Evolutionary conservation across 1,140 invertebrate species (phyloP).

Genomic region (Lepidostoma basale): DNA sequence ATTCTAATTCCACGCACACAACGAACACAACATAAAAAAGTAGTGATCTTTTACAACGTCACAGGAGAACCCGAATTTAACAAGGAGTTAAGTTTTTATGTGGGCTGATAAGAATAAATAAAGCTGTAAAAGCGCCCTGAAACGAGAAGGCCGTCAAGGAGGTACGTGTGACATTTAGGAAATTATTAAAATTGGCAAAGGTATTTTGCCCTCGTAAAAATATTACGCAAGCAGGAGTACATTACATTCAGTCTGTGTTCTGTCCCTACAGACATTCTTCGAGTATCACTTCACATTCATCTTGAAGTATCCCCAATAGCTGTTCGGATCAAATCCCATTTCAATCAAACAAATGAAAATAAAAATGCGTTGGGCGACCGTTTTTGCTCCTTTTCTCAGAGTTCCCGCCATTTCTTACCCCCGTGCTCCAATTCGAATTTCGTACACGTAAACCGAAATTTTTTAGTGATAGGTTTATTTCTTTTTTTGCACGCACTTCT

Average conservation of each 20-base stretch:
- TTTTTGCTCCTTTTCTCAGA: constrained; percentile 4
- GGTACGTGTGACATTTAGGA: constrained; percentile 6
- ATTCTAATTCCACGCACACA: not conserved
- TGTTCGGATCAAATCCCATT: constrained; percentile 38
- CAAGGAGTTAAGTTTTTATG: constrained; percentile 8
- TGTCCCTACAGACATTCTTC: not conserved
- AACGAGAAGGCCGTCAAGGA: not conserved
- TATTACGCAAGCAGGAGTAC: not conserved
- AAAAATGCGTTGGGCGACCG: constrained; percentile 32
- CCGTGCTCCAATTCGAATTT: constrained; percentile 34
- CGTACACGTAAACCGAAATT: constrained; percentile 42
- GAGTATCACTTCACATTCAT: not conserved
- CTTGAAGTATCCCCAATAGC: constrained; percentile 20
- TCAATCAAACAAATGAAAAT: constrained; percentile 45
- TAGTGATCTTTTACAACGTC: not conserved
- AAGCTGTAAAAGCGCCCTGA: not conserved
- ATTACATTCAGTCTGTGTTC: not conserved
- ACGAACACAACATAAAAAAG: constrained; percentile 8
- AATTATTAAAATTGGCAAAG: not conserved
- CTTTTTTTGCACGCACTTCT: constrained; percentile 28
- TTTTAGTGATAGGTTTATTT: constrained; percentile 28
- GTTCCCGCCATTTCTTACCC: constrained; percentile 6
- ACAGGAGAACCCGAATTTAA: constrained; percentile 3
- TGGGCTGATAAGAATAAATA: not conserved
- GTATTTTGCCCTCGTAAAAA: not conserved